Conservation (phyloP, 30 jellyfish, hydroid and myxozoan species). For the Aurelia sp. region DNA sequence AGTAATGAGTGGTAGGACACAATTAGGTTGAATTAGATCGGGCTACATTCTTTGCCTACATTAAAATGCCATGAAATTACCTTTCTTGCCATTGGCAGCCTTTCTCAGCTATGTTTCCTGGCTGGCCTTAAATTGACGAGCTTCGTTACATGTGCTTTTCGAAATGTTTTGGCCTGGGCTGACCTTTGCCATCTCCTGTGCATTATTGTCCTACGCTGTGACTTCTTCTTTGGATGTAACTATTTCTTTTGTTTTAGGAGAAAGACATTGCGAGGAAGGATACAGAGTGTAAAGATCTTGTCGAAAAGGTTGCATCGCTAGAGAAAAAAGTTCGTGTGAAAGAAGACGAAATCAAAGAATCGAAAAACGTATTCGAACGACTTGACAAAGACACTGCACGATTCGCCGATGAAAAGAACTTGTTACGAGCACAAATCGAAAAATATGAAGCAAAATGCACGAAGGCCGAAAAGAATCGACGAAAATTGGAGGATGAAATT, state of each 20-base stretch:
- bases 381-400: slow-evolving; percentile 31
- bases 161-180: no score
- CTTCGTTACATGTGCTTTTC: no score
- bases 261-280: slow-evolving; percentile 71
- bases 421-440: slow-evolving; percentile 61
- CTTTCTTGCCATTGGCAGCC: no score
- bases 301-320: slow-evolving; percentile 21
- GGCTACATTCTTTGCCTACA: no score
- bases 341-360: slow-evolving; percentile 61
- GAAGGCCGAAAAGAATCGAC: slow-evolving; percentile 52
- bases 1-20: no score
- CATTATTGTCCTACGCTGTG: neutral
- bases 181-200: no score
- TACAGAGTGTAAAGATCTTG: slow-evolving; percentile 53
- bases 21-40: no score
- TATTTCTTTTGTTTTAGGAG: slow-evolving; percentile 53
- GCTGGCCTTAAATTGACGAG: no score
- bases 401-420: slow-evolving; percentile 70
- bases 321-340: slow-evolving; percentile 37
- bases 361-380: slow-evolving; percentile 36
- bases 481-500: slow-evolving; percentile 66
- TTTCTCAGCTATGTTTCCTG: no score
- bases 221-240: neutral
- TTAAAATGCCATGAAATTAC: no score
- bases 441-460: slow-evolving; percentile 61